Conservation (phyloP, 2,113 vertebrate species). For the Lethenteron camtschaticum region DNA sequence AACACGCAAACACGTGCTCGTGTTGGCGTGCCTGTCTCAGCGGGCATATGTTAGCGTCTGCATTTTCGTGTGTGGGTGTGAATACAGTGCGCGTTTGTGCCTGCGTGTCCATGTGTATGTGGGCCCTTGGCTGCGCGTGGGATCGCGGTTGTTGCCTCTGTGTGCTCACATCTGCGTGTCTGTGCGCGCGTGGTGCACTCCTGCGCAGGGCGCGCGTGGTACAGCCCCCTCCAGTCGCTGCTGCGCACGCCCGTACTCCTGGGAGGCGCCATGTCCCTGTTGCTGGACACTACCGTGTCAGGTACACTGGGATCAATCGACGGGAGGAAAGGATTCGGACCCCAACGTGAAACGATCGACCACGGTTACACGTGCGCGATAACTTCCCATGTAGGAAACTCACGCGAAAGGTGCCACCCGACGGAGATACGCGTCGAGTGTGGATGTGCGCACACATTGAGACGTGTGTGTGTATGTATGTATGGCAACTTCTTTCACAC, state of each 20-base stretch:
- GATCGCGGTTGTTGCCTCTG: background rate
- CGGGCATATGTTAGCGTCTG: background rate
- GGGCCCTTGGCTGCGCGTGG: background rate
- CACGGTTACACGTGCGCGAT: background rate
- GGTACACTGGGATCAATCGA: conserved; percentile 17
- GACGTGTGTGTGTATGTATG: no score
- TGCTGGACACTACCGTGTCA: conserved; percentile 48
- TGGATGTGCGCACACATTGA: no score
- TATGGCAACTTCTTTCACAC: no score
- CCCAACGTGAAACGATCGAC: conserved; percentile 11
- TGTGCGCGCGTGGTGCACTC: conserved; percentile 23
- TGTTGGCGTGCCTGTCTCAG: background rate
- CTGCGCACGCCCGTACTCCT: conserved; percentile 35
- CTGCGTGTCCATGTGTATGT: rapidly evolving
- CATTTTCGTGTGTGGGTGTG: background rate
- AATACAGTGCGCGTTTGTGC: background rate
- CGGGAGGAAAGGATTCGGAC: no score
- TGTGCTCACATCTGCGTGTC: conserved; percentile 10
- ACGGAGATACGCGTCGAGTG: no score
- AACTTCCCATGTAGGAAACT: background rate
- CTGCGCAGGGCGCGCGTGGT: conserved; percentile 12
- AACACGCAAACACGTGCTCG: background rate
- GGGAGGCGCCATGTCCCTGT: conserved; percentile 38
- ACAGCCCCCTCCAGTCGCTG: conserved; percentile 31
- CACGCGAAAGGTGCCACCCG: no score